Evolutionary conservation across 2,888 invertebrate genomes (phyloP), one percentile per base, ranked within the genome.

Genomic region (Heliconius charithonia): DNA sequence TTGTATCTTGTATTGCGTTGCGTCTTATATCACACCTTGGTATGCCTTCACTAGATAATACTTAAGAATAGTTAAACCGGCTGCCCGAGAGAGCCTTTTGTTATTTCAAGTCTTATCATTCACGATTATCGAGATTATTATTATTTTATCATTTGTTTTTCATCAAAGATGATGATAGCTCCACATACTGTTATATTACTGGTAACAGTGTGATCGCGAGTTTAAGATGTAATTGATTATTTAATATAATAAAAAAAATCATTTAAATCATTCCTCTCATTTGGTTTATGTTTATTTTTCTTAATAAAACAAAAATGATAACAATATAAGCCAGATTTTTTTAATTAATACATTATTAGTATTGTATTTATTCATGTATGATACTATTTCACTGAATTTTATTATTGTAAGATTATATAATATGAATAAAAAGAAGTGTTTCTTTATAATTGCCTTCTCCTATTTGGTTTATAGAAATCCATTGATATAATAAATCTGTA

Each of bases 331-430:
- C 77, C 86, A 86, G 89, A 81, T 82, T 77, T 83, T 88, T 89
- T 90, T 91, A 85, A 90, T 91, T 91, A 91, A 92, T 92, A 86
- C 92, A 91, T 90, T 90, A 91, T 89, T 93, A 93, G 92, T 91
- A 93, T 92, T 93, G 94, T 94, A 94, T 95, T 95, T 95, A 95
- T 94, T 94, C 92, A 89, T 95, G 94, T 95, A 95, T 94, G 89
- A 94, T 94, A 94, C 91, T 91, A 93, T 94, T 95, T 93, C 91
- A 91, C 92, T 93, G 92, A 94, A 94, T 91, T 94, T 91, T 93
- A 94, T 93, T 91, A 92, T 92, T 91, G 89, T 95, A 94, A 94
- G 94, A 94, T 94, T 93, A 94, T 92, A 91, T 88, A 83, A 86
- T 87, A 90, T 90, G 89, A 91, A 92, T 92, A 89, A 90, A 91